phyloP scores from a whole-genome alignment of 2,113 vertebrate genomes.

The Cephalopholis sonnerati region DNA sequence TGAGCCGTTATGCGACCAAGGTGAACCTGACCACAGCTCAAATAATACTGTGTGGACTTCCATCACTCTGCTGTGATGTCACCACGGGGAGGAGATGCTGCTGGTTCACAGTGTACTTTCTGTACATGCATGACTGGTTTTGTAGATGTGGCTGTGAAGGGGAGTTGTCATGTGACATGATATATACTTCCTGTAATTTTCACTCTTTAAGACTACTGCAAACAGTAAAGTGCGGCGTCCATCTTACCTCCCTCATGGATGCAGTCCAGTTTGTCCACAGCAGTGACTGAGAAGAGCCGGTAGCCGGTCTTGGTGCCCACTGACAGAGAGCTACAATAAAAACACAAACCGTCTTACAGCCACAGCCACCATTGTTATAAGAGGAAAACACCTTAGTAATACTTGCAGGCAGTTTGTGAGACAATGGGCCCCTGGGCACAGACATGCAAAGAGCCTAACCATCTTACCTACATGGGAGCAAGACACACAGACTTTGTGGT shows the following conservation, averaged over 20 bases:
- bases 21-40: slow-evolving; percentile 39
- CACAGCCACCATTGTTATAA: not conserved
- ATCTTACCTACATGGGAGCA: too few species aligned
- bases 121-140: not conserved
- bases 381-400: not conserved
- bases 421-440: too few species aligned
- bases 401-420: not conserved
- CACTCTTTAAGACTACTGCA: not conserved
- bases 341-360: not conserved
- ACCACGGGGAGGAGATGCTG: slow-evolving; percentile 12
- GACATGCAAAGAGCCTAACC: too few species aligned
- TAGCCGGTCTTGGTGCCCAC: slow-evolving; percentile 94
- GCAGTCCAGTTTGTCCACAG: slow-evolving; percentile 94
- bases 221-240: not conserved
- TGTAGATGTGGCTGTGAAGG: not conserved
- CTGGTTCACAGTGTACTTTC: not conserved
- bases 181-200: not conserved
- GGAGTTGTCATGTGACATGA: not conserved
- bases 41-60: not conserved
- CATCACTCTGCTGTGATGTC: not conserved
- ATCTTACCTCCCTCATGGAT: slow-evolving; percentile 94
- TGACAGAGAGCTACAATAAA: slow-evolving; percentile 88
- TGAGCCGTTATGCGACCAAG: slow-evolving; percentile 7
- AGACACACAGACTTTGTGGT: too few species aligned
- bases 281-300: slow-evolving; percentile 93